These are phyloP conservation scores for Zingel zingel DNA, from an alignment of 2,113 vertebrate species.

Conservation along the genomic window DNA sequence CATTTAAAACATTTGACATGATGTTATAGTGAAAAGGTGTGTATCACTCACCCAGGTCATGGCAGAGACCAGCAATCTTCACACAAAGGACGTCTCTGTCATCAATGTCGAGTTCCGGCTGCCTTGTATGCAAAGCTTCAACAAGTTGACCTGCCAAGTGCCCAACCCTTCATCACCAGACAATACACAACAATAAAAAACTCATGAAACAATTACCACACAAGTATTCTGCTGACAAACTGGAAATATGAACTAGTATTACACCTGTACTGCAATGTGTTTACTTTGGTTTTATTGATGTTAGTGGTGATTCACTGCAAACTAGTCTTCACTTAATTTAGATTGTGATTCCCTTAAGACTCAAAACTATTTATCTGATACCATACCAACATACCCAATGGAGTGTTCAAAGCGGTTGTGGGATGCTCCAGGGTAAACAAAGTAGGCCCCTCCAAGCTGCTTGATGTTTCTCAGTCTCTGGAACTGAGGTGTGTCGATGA, in stretches of 20 bases:
- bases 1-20: background rate
- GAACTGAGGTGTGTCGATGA: no score
- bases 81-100: no score
- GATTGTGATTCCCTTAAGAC: background rate
- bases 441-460: slow-evolving; percentile 92
- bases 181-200: no score
- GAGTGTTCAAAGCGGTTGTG: slow-evolving; percentile 97
- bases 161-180: no score
- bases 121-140: no score
- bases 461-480: slow-evolving; percentile 92
- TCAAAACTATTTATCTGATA: background rate
- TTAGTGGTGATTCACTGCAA: background rate
- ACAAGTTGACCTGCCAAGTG: no score
- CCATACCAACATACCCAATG: slow-evolving; percentile 82
- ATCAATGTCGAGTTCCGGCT: no score
- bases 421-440: slow-evolving; percentile 93
- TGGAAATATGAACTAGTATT: no score
- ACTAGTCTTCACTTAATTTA: background rate
- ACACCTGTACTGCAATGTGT: no score
- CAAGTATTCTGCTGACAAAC: no score
- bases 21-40: background rate
- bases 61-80: no score
- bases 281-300: background rate
- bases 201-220: no score
- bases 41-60: slow-evolving; percentile 88